Evolutionary conservation across 2,797 vertebrate species (phyloP).

Genomic region (Alcedo atthis): DNA sequence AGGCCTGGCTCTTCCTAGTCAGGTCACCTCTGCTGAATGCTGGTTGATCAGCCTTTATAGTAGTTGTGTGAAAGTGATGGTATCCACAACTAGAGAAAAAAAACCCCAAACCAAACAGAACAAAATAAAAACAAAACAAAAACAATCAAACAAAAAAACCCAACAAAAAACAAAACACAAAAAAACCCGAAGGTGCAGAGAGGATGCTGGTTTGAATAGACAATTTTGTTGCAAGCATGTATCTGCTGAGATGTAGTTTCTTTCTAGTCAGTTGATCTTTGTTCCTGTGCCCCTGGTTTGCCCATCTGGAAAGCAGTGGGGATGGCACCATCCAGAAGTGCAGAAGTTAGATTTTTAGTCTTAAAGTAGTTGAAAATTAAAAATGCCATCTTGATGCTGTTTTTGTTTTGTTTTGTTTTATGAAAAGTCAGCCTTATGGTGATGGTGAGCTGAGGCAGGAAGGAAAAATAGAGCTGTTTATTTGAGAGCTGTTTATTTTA

Average conservation of each 20-base stretch:
- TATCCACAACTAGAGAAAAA: not conserved
- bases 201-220: not conserved
- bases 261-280: not conserved
- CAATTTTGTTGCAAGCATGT: not conserved
- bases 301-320: not conserved
- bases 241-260: not conserved
- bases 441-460: not conserved
- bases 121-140: no score
- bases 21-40: not conserved
- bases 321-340: not conserved
- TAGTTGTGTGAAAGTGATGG: not conserved
- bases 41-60: not conserved
- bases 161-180: no score
- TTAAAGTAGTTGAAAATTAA: not conserved
- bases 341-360: not conserved
- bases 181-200: not conserved
- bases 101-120: no score
- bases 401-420: not conserved
- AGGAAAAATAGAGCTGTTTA: not conserved
- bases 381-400: not conserved
- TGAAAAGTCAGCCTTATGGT: not conserved
- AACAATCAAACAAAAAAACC: no score
- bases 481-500: not conserved
- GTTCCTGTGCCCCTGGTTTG: not conserved
- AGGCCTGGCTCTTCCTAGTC: not conserved